These are phyloP conservation scores for Nylanderia fulva DNA, from an alignment of 1,140 invertebrate species.

Conservation along the genomic window DNA sequence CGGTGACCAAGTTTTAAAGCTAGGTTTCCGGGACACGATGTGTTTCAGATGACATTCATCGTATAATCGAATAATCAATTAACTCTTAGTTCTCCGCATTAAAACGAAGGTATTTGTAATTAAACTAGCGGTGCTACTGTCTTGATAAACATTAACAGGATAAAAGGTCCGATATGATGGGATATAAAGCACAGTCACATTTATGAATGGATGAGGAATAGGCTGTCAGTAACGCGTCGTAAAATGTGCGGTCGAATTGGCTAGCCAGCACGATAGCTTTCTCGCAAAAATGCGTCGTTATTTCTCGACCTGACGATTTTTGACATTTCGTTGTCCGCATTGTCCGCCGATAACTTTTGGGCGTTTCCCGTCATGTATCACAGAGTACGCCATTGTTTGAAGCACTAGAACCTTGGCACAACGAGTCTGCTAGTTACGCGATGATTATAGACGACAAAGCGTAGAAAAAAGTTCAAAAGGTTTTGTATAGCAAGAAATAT, in stretches of 20 bases:
- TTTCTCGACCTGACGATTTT: conserved; percentile 33
- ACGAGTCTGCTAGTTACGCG: not conserved
- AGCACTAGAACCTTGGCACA: not conserved
- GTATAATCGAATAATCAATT: conserved; percentile 46
- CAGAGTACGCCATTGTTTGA: conserved; percentile 22
- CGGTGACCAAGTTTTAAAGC: conserved; percentile 46
- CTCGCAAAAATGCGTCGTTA: conserved; percentile 50
- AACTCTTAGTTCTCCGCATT: conserved; percentile 1
- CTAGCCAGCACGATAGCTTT: not conserved
- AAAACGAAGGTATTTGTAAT: too few species aligned
- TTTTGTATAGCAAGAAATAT: not conserved
- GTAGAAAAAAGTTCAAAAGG: not conserved
- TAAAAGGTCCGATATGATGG: conserved; percentile 22
- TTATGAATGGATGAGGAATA: conserved; percentile 50
- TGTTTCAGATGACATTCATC: conserved; percentile 12
- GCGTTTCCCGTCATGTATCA: conserved; percentile 6
- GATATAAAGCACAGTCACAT: conserved; percentile 37
- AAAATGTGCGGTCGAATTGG: conserved; percentile 22
- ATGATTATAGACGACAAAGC: not conserved
- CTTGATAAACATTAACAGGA: conserved; percentile 16
- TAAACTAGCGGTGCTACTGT: not conserved
- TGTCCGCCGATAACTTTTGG: conserved; percentile 40
- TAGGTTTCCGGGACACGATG: not conserved
- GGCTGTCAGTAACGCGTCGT: conserved; percentile 39
- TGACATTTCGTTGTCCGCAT: conserved; percentile 34